Evolutionary conservation across 2,888 invertebrate species (phyloP).

Genomic region (Pristionchus maxplancki): DNA sequence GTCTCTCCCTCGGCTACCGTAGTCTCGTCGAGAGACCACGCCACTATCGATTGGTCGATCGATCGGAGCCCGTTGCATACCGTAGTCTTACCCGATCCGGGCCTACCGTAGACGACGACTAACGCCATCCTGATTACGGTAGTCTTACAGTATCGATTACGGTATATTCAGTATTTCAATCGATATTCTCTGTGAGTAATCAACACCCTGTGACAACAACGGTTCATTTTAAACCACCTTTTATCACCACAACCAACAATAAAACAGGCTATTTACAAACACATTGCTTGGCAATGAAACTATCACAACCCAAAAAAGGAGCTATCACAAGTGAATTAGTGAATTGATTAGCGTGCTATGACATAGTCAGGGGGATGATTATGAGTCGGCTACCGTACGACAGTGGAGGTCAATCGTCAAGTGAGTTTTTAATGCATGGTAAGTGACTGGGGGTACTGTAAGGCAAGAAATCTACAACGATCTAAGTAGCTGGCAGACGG

Average conservation of each 20-base stretch:
- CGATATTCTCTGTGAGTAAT: neutral
- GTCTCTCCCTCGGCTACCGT: slow-evolving; percentile 15
- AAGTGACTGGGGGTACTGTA: neutral
- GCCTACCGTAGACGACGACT: slow-evolving; percentile 51
- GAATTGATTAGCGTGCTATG: slow-evolving; percentile 13
- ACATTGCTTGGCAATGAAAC: slow-evolving; percentile 18
- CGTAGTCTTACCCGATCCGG: slow-evolving; percentile 53
- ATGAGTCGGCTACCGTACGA: slow-evolving; percentile 12
- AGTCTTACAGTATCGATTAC: no score
- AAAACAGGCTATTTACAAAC: neutral
- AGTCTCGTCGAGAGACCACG: slow-evolving; percentile 37
- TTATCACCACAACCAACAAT: slow-evolving; percentile 45
- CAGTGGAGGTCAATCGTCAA: slow-evolving; percentile 25
- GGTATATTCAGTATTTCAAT: neutral
- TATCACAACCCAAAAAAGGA: slow-evolving; percentile 41
- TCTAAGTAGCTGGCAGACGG: neutral
- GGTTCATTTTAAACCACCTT: neutral
- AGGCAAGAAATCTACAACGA: slow-evolving; percentile 12
- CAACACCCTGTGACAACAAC: neutral
- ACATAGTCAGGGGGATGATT: slow-evolving; percentile 7
- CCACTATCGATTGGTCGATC: neutral
- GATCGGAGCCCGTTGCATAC: slow-evolving; percentile 30
- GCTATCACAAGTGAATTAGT: slow-evolving; percentile 26
- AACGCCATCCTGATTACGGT: slow-evolving; percentile 1
- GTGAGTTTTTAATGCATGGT: slow-evolving; percentile 18